Evolutionary conservation across 2,113 vertebrate species (phyloP), one percentile per base, ranked within the genome.

Genomic region (Pungitius pungitius): DNA sequence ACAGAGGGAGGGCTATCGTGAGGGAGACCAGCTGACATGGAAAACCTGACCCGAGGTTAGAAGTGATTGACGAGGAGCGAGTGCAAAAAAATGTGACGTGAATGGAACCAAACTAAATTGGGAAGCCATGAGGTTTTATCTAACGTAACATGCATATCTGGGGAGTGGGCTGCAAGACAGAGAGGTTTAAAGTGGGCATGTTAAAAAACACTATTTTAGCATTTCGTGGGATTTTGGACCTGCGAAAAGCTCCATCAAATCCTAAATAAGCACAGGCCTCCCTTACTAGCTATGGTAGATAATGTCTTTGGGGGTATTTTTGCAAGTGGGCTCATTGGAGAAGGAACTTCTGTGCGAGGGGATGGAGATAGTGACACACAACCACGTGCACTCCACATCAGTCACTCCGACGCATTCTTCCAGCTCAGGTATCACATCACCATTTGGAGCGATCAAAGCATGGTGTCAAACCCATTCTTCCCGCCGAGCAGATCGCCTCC

Each of bases 161-260:
- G 55, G 30, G 47, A 26, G 22, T 14, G 76, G 85, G 88, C 86
- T 72, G 81, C 88, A 91, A 90, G 87, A 88, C 91, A 85, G 37
- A 78, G 54, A 75, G 40, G 69, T 58, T 52, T 80, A 76, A 69
- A 84, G 64, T 40, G 39, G 35, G 15, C 8, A 14, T 12, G 20
- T 82, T 73, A 37, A 85, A 5, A 76, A 81, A 73, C 30, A 69
- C 8, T 45, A 35, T 26, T 39, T 57, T 26, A 76, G 71, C 14
- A 37, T 27, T 20, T 55, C 13, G 73, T 73, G 47, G 47, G 45
- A 76, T 57, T 61, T 47, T 55, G 51, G 60, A 59, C 49, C 67
- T 55, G n/a, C 68, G 49, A 84, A 63, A 56, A 37, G 51, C 62
- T 79, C 69, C 40, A 51, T 30, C 57, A 73, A 64, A 70, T 74